Evolutionary conservation across 2,113 vertebrate species (phyloP).

Genomic region (Silurus asotus): DNA sequence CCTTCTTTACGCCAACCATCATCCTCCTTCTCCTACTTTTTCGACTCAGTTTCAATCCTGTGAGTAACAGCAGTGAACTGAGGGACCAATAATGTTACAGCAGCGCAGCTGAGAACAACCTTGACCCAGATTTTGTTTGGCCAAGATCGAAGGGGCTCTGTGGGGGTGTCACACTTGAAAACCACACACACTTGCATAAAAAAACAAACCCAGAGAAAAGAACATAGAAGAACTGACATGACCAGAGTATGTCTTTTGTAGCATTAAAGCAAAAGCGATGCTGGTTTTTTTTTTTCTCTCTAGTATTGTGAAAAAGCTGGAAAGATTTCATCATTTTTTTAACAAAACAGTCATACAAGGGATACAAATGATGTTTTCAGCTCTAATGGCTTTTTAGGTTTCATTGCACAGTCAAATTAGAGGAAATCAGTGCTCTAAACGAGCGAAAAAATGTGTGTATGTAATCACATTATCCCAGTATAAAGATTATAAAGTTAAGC

Average conservation of each 20-base stretch:
- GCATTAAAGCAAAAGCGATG: not conserved
- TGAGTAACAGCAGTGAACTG: slow-evolving; percentile 14
- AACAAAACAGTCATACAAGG: not conserved
- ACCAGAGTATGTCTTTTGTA: no score
- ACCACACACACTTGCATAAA: not conserved
- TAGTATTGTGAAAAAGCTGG: not conserved
- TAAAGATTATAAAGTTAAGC: no score
- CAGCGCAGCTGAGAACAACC: slow-evolving; percentile 49
- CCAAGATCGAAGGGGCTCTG: slow-evolving; percentile 10
- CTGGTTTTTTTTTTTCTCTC: not conserved
- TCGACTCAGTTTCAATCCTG: not conserved
- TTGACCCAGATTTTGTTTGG: slow-evolving; percentile 65
- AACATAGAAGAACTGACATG: no score
- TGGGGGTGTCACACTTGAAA: not conserved
- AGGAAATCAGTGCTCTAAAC: not conserved
- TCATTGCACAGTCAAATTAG: not conserved
- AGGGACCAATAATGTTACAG: slow-evolving; percentile 26
- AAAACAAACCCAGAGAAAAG: not conserved
- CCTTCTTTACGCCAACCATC: slow-evolving; percentile 18
- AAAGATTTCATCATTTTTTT: not conserved
- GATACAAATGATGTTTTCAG: not conserved
- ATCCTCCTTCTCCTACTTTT: slow-evolving; percentile 7
- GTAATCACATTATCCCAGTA: not conserved
- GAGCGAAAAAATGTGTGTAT: not conserved
- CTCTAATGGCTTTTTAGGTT: not conserved